Evolutionary conservation across 1,140 invertebrate genomes (phyloP), one percentile per base, ranked within the genome.

Genomic region (Coelopa frigida): DNA sequence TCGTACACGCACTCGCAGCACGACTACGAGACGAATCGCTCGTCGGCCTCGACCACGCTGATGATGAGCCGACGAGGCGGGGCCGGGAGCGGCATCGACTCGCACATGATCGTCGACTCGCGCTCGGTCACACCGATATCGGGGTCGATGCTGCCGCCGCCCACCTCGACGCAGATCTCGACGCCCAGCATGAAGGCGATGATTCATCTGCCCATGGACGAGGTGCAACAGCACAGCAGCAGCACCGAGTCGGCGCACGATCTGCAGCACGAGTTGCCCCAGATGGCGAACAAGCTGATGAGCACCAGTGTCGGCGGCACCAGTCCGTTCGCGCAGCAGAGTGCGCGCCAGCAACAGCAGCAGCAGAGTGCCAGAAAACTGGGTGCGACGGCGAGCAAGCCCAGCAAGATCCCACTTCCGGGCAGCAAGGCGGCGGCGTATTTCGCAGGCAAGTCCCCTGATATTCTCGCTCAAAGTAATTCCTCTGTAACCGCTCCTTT

Each of bases 381-480:
- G 45, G 59, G 67, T 26, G 74, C 73, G 51, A 77, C 72, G 41
- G 76, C 74, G 53, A 73, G 75, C 42, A 75, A 78, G 49, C 81
- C 83, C 33, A 83, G 81, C 69, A 82, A 82, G 58, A 85, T 85
- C 45, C 83, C 84, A 18, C 70, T 84, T 46, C 77, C 73, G 32
- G 78, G 78, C 17, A 72, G 73, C 51, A 60, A 71, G 33, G 58
- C 62, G 43, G 62, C 58, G 3, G 58, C 62, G 10, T 66, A 66
- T 31, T 66, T 66, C 49, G 59, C 54, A 1, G 62, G 62, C 46
- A 27, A 41, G 35, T 17, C 7, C 20, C 20, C 17, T 35, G 20
- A 17, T 1, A 17, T 22, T 31, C 52, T 8, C 15, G 8, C 12
- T 36, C 7, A 36, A 36, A 36, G 7, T 17, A 29, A 36, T 36